phyloP scores from a whole-genome alignment of 92 coral and sea anemone species.

The Metridium senile region DNA sequence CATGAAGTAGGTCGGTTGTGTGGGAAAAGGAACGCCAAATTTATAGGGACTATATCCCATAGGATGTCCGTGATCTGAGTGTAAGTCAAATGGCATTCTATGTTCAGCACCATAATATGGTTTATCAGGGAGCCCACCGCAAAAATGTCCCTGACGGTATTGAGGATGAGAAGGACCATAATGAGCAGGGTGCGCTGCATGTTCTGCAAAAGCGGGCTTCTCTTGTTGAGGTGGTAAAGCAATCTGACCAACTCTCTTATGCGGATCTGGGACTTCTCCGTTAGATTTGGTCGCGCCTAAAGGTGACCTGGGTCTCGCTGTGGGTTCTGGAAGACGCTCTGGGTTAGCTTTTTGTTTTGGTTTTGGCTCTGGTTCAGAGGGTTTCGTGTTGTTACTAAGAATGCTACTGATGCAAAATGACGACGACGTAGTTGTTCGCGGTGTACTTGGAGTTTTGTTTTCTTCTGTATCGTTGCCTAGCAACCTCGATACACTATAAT shows the following conservation, averaged over 20 bases:
- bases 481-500: slow-evolving; percentile 80
- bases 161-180: slow-evolving; percentile 35
- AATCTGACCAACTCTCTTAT: neutral
- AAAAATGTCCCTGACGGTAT: slow-evolving; percentile 36
- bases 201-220: slow-evolving; percentile 15
- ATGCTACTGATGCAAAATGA: slow-evolving; percentile 75
- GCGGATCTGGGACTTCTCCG: slow-evolving; percentile 23
- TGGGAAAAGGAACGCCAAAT: slow-evolving; percentile 72
- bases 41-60: slow-evolving; percentile 74
- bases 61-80: slow-evolving; percentile 38
- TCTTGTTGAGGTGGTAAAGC: slow-evolving; percentile 25
- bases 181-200: slow-evolving; percentile 20
- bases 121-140: slow-evolving; percentile 49
- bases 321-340: slow-evolving; percentile 27
- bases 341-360: slow-evolving; percentile 14
- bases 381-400: slow-evolving; percentile 45
- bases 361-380: slow-evolving; percentile 22
- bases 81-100: slow-evolving; percentile 41
- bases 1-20: slow-evolving; percentile 73
- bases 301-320: slow-evolving; percentile 23
- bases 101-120: slow-evolving; percentile 41
- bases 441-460: slow-evolving; percentile 26
- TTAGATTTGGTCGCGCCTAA: slow-evolving; percentile 11
- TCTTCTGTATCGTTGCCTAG: slow-evolving; percentile 61
- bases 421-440: slow-evolving; percentile 40